phyloP scores from a whole-genome alignment of 92 coral and sea anemone genomes.

The Ricordea florida region DNA sequence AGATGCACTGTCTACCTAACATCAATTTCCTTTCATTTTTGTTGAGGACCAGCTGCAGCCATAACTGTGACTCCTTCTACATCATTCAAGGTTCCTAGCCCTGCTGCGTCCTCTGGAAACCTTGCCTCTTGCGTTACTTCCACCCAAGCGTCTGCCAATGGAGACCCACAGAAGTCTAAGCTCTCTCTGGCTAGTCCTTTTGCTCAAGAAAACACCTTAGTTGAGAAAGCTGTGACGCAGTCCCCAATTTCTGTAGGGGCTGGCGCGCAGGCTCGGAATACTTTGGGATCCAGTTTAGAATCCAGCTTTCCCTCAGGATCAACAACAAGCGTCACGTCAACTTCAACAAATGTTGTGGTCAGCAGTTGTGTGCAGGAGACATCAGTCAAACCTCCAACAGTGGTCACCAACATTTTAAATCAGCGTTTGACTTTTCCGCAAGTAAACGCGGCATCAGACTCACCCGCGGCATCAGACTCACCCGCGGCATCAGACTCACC shows the following conservation, averaged over 20 bases:
- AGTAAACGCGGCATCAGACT: too few species aligned
- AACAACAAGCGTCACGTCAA: neutral
- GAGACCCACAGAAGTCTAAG: constrained; percentile 2
- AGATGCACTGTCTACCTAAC: too few species aligned
- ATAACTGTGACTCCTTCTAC: neutral
- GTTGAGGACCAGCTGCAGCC: neutral
- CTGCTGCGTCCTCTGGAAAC: neutral
- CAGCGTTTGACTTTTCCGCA: too few species aligned
- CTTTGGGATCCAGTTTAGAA: neutral
- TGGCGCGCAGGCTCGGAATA: neutral
- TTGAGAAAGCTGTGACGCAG: neutral
- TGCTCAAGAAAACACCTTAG: neutral
- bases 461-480: too few species aligned
- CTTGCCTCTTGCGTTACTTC: too few species aligned
- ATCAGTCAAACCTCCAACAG: too few species aligned
- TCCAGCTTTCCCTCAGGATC: neutral
- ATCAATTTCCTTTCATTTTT: neutral
- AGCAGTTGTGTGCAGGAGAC: too few species aligned
- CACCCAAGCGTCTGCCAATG: constrained; percentile 1
- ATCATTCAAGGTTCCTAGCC: constrained; percentile 6
- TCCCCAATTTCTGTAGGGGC: neutral
- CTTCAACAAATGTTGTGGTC: neutral
- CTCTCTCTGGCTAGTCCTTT: neutral
- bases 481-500: neutral
- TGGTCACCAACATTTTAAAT: too few species aligned